Base-by-base conservation (phyloP, 2,113 vertebrate species). In the Sebastes schlegelii region DNA sequence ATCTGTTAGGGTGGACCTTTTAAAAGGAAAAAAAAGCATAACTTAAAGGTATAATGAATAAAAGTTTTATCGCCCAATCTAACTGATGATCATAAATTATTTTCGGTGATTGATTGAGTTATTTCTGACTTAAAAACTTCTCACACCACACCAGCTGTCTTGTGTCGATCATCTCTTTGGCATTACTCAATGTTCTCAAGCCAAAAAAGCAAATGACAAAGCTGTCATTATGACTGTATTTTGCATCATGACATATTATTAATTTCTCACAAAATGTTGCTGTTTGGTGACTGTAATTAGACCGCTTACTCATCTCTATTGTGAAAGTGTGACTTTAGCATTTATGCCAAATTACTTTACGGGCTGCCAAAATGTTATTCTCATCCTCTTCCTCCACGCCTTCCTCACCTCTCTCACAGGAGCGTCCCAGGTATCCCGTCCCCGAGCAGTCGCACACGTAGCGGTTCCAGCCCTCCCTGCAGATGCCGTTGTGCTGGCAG, bases 381-480 rank as follows among this genome's bases (percentile, higher is more conserved):
- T 23, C 8, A 5, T 40, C 52, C 64, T 51, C 21, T n/a, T 54
- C 2, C 16, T 57, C 21, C 21, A 5, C 3, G 1, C 10, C 55
- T 49, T 48, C 34, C 92, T 91, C 63, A 99, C 98, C 98, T 98
- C 98, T 97, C 91, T 99, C 98, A 0, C 98, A 99, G 0, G 98
- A 98, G 81, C 97, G 97, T 85, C 98, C 98, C 76, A 99, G 96
- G 93, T 97, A 99, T 12, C 98, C 98, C 0, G 98, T 99, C 74
- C 98, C 98, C 1, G 98, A 99, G 93, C 98, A 99, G 94, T 99
- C 98, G 17, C 98, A 99, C 71, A 99, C 98, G 4, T 98, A 99
- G 91, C 98, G 96, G 93, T 99, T 99, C 98, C 98, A 99, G 73
- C 98, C 98, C 88, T 99, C 98, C 83, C 98, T 96, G 94, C 98